Evolutionary conservation across 1,140 invertebrate genomes (phyloP), one percentile per base, ranked within the genome.

Genomic region (Hesperophylax magnus): DNA sequence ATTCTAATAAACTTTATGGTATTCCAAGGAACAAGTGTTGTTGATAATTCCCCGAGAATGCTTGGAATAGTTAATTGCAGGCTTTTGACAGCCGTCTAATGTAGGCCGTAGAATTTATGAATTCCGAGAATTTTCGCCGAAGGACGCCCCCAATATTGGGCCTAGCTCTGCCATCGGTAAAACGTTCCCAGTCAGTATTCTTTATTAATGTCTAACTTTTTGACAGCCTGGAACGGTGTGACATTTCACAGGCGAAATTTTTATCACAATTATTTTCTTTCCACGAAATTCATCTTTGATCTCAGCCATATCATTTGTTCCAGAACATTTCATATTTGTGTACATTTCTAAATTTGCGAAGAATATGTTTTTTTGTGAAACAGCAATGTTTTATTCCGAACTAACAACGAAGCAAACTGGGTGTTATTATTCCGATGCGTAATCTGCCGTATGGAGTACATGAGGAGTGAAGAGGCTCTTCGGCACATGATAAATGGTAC

Each of bases 1-100:
- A 52, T 52, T 31, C 27, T n/a, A 31, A 34, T 71, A 71, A 75
- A 75, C 53, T 75, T 72, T 75, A 75, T 75, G 72, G 72, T 75
- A 58, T 75, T 75, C 78, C 69, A 67, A 24, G 53, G 72, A 80
- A 80, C 79, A 76, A 80, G 79, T 80, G 79, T 80, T 80, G 79
- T 80, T 80, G 79, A 80, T 80, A 80, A 80, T 80, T 75, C 72
- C 67, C 14, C 47, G 78, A 24, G 58, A 63, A 75, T 80, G 79
- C 72, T 65, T 52, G 58, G 79, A 80, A 80, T 80, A 65, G 69
- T 65, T 74, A 75, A 80, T 80, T 69, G 78, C 54, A 69, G 65
- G 61, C 77, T 67, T 78, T 78, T 78, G 52, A 69, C 76, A 67
- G 77, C 77, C 65, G 60, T 52, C 61, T 65, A 47, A 78, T 67